Base-by-base conservation (phyloP, 2,113 vertebrate genomes). In the Harpagus bidentatus region DNA sequence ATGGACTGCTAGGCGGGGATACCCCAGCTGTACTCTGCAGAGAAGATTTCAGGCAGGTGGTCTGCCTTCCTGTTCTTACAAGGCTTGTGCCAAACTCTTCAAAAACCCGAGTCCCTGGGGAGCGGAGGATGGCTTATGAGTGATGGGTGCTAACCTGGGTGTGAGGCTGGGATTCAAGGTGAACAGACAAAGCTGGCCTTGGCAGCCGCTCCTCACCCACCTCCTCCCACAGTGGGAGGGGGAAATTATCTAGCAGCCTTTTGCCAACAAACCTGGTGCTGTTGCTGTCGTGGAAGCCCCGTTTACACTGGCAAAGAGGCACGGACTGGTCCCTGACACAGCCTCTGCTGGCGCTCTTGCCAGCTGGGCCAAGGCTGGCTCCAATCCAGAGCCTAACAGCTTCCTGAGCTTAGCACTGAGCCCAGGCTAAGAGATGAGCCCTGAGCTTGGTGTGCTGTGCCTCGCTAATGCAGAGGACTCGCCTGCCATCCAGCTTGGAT, bases 201-300 rank as follows among this genome's bases (percentile, higher is more conserved):
- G 32, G 28, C 55, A 69, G n/a, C 23, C 1, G 0, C 42, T 81
- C 55, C 47, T 80, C 26, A 56, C 28, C 55, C 45, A 85, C n/a
- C 52, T 80, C 47, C 42, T 77, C 11, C 32, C 1, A 0, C 1
- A 1, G 34, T 2, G 2, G 53, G 29, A 79, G 5, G 5, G 15
- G 10, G 22, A 43, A 26, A 43, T 34, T 34, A 32, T 17, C 73
- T 16, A 21, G 18, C 6, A 36, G 47, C 45, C 31, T 73, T 73
- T 84, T 61, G 40, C 52, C 53, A 74, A 13, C 5, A 10, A 36
- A 16, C 25, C 10, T 72, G 32, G 74, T 67, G 61, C 45, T 61
- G 52, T 10, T 61, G 22, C 66, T 36, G n/a, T 6, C 1, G 0
- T 12, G 31, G 85, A 36, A 61, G 17, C 34, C 59, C 25, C 7